A percentile compares a stretch with the other conserved stretches of the same genome.
Conservation (phyloP, 2,888 invertebrate genomes). For the Sminthurides aquaticus region DNA sequence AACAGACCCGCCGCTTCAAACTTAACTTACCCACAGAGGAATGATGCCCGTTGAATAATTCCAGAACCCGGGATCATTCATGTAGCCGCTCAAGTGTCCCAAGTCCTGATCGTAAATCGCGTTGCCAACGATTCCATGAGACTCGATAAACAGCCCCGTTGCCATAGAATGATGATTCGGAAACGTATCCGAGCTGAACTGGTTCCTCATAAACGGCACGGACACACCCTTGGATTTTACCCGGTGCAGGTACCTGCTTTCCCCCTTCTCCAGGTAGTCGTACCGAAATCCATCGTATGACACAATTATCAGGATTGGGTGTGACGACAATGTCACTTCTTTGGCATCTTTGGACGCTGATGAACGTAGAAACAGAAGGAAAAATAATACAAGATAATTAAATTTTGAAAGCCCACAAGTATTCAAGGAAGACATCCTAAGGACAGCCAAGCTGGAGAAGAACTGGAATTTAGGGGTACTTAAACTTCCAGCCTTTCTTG, state of each 20-base stretch:
- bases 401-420: too few species aligned
- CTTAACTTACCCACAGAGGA: constrained; percentile 36
- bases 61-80: constrained; percentile 33
- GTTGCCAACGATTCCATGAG: constrained; percentile 63
- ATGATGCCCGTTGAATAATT: constrained; percentile 29
- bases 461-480: too few species aligned
- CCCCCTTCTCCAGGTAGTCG: constrained; percentile 55
- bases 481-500: too few species aligned
- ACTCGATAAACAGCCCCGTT: constrained; percentile 61
- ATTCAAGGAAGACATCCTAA: too few species aligned
- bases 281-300: constrained; percentile 66
- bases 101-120: constrained; percentile 52
- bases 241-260: constrained; percentile 55
- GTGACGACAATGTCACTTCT: constrained; percentile 15
- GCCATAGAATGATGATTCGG: constrained; percentile 62
- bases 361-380: too few species aligned
- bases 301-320: constrained; percentile 50
- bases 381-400: too few species aligned
- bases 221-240: constrained; percentile 54
- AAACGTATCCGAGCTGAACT: constrained; percentile 64
- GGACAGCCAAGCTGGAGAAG: too few species aligned
- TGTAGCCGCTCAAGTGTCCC: constrained; percentile 31
- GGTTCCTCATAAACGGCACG: constrained; percentile 55
- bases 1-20: too few species aligned
- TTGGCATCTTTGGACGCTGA: too few species aligned